phyloP scores from a whole-genome alignment of 2,113 vertebrate genomes.

The Nannobrachium achirus region DNA sequence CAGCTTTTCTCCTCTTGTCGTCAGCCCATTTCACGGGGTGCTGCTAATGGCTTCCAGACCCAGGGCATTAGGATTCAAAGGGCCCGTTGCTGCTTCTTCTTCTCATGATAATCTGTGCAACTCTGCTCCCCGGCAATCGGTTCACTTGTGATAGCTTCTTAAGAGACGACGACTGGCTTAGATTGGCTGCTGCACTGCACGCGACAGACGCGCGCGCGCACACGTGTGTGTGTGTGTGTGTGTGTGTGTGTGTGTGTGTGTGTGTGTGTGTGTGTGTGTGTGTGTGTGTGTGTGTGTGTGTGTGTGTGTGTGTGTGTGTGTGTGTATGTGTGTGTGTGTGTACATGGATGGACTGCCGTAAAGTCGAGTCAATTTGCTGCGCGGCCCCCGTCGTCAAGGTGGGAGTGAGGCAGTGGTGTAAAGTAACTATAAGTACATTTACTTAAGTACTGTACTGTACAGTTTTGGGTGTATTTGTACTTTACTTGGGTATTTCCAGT shows the following conservation, averaged over 20 bases:
- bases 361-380: conserved; percentile 67
- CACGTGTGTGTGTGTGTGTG: too few species aligned
- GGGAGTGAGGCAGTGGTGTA: conserved; percentile 47
- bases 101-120: conserved; percentile 72
- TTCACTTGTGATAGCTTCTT: conserved; percentile 58
- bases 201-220: too few species aligned
- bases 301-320: too few species aligned
- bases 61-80: conserved; percentile 69
- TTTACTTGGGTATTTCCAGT: too few species aligned
- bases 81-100: conserved; percentile 51
- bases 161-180: conserved; percentile 18
- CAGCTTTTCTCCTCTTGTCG: conserved; percentile 52
- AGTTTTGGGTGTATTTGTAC: too few species aligned
- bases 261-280: too few species aligned
- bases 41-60: conserved; percentile 71
- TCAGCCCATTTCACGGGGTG: conserved; percentile 68
- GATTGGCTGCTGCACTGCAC: conserved; percentile 30
- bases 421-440: too few species aligned
- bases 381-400: conserved; percentile 41
- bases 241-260: too few species aligned
- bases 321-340: too few species aligned
- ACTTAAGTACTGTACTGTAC: too few species aligned
- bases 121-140: conserved; percentile 68
- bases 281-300: too few species aligned
- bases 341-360: conserved; percentile 42